Base-by-base conservation (phyloP, 2,113 vertebrate genomes). In the Orientallactaga bullata region DNA sequence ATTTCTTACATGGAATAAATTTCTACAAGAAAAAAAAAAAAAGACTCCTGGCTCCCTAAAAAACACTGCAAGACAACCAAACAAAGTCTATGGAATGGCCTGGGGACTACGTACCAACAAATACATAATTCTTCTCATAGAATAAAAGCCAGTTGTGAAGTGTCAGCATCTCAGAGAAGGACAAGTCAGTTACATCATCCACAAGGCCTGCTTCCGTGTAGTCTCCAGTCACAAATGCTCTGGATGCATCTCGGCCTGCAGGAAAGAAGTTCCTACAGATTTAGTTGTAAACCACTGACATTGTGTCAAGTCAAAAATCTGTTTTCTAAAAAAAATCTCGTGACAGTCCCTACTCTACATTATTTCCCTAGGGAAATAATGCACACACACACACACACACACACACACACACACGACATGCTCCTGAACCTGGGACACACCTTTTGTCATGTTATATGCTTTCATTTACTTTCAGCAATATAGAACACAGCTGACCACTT, bases 221-320 rank as follows among this genome's bases (percentile, higher is more conserved):
- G 97, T 99, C 99, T 0, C 99, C 99, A 0, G 99, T 99, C 91
- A 99, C 98, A 69, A 99, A 99, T 0, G 99, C 98, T 74, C 99
- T 95, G 8, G 98, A 99, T 13, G 99, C 99, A 84, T 99, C 99
- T 97, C 97, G 98, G 12, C 99, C 99, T 99, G 96, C 6, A 78
- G 82, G 90, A 47, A 32, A 58, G 21, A 89, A 6, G 24, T 81
- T 18, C 35, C 37, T 37, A 42, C 32, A 24, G 20, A 51, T 74
- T 51, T 3, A 3, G 47, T 10, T 60, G 35, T 60, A 72, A 69
- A 63, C 32, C 55, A 35, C 39, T 1, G 5, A 63, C 32, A 51
- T 10, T n/a, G 0, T 10, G 71, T 26, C 61, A 81, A 73, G 30
- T 55, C 28, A 65, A 78, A 79, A 39, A 35, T 74, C 39, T 83